phyloP scores from a whole-genome alignment of 2,797 vertebrate species.

The Odontamblyopus rebecca region DNA sequence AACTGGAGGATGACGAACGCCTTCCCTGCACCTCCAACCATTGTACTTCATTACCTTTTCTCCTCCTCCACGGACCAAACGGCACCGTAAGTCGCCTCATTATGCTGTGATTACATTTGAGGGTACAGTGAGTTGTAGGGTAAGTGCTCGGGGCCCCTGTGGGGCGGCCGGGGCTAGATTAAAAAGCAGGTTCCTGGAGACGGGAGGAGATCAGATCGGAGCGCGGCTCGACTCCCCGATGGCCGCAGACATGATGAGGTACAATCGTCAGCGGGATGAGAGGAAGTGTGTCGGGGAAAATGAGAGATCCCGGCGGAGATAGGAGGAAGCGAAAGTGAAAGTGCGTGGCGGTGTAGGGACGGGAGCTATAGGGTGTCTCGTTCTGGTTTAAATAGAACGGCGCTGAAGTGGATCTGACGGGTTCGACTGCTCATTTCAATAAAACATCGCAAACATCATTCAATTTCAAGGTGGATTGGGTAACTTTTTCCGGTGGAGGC shows the following conservation, averaged over 20 bases:
- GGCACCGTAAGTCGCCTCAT: conserved; percentile 58
- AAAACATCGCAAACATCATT: too few species aligned
- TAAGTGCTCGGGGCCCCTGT: conserved; percentile 56
- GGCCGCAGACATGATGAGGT: conserved; percentile 59
- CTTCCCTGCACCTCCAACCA: conserved; percentile 76
- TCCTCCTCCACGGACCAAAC: conserved; percentile 22
- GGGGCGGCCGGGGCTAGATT: conserved; percentile 59
- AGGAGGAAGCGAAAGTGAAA: conserved; percentile 12
- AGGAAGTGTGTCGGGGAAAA: conserved; percentile 51
- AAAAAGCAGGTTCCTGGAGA: conserved; percentile 53
- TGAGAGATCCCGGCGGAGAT: conserved; percentile 51
- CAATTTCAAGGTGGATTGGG: too few species aligned
- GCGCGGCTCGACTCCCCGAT: conserved; percentile 57
- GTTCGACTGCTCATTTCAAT: too few species aligned
- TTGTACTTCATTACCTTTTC: conserved; percentile 46
- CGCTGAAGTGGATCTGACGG: too few species aligned
- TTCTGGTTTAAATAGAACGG: not conserved
- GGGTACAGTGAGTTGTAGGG: conserved; percentile 65
- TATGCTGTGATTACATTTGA: conserved; percentile 69
- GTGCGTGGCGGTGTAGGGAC: not conserved
- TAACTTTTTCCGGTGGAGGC: too few species aligned
- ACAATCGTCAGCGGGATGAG: conserved; percentile 27
- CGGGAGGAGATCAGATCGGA: conserved; percentile 59
- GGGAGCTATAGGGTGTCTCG: not conserved
- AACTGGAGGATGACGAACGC: conserved; percentile 73